Conservation (phyloP, 2,888 invertebrate species). For the Eilema sororculum region DNA sequence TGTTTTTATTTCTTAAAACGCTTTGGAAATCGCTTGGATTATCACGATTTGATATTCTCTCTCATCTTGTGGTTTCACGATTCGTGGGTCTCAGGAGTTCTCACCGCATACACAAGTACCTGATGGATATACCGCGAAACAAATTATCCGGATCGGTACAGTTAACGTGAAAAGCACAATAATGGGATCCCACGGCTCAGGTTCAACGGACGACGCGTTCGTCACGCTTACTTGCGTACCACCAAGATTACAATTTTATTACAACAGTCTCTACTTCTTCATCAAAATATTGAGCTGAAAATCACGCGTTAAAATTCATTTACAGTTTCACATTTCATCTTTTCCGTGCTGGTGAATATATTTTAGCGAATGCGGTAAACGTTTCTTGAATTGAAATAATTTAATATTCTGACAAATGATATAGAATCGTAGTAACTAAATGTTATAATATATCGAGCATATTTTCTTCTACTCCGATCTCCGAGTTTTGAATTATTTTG, state of each 20-base stretch:
- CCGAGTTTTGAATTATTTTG: slow-evolving; percentile 4
- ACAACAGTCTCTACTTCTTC: slow-evolving; percentile 48
- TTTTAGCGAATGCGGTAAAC: slow-evolving; percentile 51
- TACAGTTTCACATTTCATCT: slow-evolving; percentile 52
- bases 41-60: slow-evolving; percentile 50
- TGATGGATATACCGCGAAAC: slow-evolving; percentile 60
- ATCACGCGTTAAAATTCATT: slow-evolving; percentile 36
- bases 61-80: slow-evolving; percentile 60
- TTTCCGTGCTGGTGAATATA: slow-evolving; percentile 61
- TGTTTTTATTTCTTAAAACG: slow-evolving; percentile 34
- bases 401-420: slow-evolving; percentile 23
- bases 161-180: slow-evolving; percentile 78
- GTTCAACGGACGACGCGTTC: slow-evolving; percentile 76
- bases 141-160: slow-evolving; percentile 72
- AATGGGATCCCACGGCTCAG: slow-evolving; percentile 75
- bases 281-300: slow-evolving; percentile 18
- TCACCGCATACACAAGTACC: slow-evolving; percentile 48
- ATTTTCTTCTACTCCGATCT: neutral
- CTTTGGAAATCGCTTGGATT: slow-evolving; percentile 33
- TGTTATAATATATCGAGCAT: neutral
- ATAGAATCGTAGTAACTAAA: neutral
- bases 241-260: slow-evolving; percentile 57
- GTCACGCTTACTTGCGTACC: slow-evolving; percentile 71
- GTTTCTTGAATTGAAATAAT: too few relatives aligned
- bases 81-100: slow-evolving; percentile 41